A percentile compares a stretch with the other conserved stretches of the same genome.
These are phyloP conservation scores for Melanostoma mellinum DNA, from an alignment of 2,888 invertebrate genomes.

Conservation along the genomic window DNA sequence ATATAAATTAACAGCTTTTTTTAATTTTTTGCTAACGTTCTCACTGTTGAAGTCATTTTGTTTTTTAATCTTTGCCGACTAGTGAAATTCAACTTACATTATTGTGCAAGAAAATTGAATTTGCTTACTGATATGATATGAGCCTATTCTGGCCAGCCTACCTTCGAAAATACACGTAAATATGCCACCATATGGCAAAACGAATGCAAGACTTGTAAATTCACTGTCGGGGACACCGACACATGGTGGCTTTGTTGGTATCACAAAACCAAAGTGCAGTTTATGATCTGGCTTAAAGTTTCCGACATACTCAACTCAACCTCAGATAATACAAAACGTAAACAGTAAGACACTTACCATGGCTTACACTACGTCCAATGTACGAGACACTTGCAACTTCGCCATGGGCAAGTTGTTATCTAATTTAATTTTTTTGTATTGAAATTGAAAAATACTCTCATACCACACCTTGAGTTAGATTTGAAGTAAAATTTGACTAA, in stretches of 20 bases:
- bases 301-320: constrained; percentile 7
- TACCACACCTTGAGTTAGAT: constrained; percentile 56
- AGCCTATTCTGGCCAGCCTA: background rate
- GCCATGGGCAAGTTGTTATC: constrained; percentile 23
- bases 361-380: background rate
- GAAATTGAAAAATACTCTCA: constrained; percentile 10
- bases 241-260: constrained; percentile 21
- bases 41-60: too few relatives aligned
- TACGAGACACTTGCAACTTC: background rate
- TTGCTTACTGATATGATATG: constrained; percentile 12
- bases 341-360: background rate
- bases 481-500: constrained; percentile 34
- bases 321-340: constrained; percentile 27
- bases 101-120: constrained; percentile 12
- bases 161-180: background rate
- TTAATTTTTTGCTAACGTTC: too few relatives aligned
- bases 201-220: constrained; percentile 31
- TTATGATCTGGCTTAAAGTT: constrained; percentile 39
- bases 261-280: constrained; percentile 45
- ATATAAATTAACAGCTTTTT: too few relatives aligned
- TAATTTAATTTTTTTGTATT: constrained; percentile 31
- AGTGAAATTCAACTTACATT: constrained; percentile 1
- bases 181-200: background rate
- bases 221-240: constrained; percentile 62
- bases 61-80: background rate